Percentiles rank a stretch among this genome's conserved stretches.
Conservation (phyloP, 2,113 vertebrate genomes). For the Egretta garzetta region DNA sequence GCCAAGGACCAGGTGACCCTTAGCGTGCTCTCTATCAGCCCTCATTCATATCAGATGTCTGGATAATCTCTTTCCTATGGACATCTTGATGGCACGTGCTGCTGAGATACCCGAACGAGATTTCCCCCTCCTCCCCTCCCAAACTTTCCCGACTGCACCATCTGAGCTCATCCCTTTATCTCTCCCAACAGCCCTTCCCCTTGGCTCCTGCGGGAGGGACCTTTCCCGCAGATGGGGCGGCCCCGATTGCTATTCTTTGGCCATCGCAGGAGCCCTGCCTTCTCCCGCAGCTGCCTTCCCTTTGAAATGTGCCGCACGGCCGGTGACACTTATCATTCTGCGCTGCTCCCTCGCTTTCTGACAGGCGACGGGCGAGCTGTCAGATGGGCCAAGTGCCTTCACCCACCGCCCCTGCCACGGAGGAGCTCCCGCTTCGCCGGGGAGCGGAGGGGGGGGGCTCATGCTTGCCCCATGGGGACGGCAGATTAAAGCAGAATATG, state of each 20-base stretch:
- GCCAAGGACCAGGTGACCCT: background rate
- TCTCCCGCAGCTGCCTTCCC: background rate
- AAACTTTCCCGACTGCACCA: background rate
- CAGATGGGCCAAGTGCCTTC: background rate
- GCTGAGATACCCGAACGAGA: background rate
- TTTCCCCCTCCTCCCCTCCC: background rate
- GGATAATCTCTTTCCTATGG: background rate
- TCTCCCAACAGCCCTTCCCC: background rate
- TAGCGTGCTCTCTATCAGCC: background rate
- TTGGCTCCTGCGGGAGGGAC: background rate
- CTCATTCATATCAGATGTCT: background rate
- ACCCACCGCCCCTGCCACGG: background rate
- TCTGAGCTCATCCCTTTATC: background rate
- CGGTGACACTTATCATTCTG: constrained; percentile 13
- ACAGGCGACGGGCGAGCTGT: background rate
- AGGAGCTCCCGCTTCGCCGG: background rate
- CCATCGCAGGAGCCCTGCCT: background rate
- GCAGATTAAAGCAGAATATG: background rate
- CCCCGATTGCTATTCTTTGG: background rate
- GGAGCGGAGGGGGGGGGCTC: background rate
- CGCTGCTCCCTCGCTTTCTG: background rate
- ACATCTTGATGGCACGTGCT: accelerated
- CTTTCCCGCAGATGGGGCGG: background rate
- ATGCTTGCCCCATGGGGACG: accelerated
- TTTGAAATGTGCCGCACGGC: background rate